phyloP scores from a whole-genome alignment of 2,888 invertebrate genomes.

The Chalcosyrphus nemorum region DNA sequence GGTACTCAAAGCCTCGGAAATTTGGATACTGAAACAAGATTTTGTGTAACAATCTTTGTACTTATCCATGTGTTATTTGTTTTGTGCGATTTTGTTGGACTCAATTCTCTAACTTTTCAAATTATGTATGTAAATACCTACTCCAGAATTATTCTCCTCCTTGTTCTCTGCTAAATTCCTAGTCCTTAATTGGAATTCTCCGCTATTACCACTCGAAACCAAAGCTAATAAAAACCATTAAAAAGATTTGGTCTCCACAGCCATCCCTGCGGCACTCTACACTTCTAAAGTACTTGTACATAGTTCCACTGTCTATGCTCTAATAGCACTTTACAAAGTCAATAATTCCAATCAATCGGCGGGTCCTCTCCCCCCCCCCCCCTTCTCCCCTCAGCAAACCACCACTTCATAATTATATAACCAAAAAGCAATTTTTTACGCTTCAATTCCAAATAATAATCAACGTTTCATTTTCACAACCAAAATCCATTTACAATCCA shows the following conservation, averaged over 20 bases:
- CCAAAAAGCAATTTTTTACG: constrained; percentile 58
- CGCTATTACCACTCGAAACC: neutral
- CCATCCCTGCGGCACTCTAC: neutral
- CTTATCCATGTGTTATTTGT: too few species aligned
- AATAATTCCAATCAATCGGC: constrained; percentile 11
- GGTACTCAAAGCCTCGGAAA: too few species aligned
- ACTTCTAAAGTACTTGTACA: neutral
- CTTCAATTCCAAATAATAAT: constrained; percentile 54
- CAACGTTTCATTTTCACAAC: constrained; percentile 55
- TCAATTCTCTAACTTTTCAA: too few species aligned
- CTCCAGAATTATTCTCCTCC: too few species aligned
- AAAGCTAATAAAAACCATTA: neutral
- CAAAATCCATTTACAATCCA: constrained; percentile 53
- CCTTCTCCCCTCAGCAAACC: neutral
- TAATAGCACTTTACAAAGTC: constrained; percentile 25
- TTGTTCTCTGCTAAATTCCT: too few species aligned
- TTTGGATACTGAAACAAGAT: too few species aligned
- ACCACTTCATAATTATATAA: constrained; percentile 38
- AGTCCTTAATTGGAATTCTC: too few species aligned
- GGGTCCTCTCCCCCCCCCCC: neutral
- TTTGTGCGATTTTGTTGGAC: too few species aligned
- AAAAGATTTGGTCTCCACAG: neutral
- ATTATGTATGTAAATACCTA: too few species aligned
- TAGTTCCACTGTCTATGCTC: neutral
- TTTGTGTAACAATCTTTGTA: too few species aligned